A percentile compares a stretch with the other conserved stretches of the same genome.
Conservation (phyloP, 2,113 vertebrate species). For the Xenus cinereus region DNA sequence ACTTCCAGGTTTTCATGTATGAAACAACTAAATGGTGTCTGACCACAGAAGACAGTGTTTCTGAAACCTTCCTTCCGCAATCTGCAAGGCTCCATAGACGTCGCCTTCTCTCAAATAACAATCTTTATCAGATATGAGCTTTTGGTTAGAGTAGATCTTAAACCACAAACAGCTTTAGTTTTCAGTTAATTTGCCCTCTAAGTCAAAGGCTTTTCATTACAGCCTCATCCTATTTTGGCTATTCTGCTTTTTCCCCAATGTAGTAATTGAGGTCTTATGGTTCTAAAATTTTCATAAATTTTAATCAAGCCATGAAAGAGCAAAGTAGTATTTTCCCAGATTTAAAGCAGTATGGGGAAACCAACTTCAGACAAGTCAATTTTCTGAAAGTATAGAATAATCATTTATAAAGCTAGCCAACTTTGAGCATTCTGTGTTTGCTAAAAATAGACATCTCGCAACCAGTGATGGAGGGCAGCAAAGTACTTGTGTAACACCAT, state of each 20-base stretch:
- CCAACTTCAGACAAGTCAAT: background rate
- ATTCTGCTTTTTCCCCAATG: background rate
- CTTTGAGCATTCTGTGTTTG: background rate
- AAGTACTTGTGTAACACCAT: background rate
- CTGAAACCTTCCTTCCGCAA: background rate
- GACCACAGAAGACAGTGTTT: background rate
- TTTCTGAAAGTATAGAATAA: background rate
- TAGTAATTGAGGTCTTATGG: background rate
- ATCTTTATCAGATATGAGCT: background rate
- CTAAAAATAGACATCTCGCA: background rate
- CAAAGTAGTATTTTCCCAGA: background rate
- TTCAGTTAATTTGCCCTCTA: background rate
- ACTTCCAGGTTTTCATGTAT: background rate
- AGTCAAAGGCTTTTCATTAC: background rate
- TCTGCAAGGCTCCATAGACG: background rate
- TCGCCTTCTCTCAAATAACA: background rate
- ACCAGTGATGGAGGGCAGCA: background rate
- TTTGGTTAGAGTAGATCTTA: background rate
- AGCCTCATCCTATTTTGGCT: background rate
- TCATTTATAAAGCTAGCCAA: background rate
- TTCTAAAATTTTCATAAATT: background rate
- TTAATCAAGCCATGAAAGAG: background rate
- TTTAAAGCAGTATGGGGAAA: background rate
- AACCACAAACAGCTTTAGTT: background rate
- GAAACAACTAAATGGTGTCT: background rate